phyloP scores from a whole-genome alignment of 2,797 vertebrate genomes.

The Clarias platycephalus region DNA sequence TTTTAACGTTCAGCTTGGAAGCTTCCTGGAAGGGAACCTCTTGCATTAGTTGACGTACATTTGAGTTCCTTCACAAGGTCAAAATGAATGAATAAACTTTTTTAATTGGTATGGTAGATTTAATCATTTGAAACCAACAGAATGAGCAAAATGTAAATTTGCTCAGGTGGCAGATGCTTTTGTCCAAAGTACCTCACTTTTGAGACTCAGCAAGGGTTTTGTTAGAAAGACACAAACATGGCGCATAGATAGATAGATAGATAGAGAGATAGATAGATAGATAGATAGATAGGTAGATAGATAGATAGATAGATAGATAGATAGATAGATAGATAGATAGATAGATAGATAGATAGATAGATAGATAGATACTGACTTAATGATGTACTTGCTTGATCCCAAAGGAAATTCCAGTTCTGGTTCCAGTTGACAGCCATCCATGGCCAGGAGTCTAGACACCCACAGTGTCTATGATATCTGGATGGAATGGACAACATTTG shows the following conservation, averaged over 20 bases:
- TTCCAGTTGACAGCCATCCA: background rate
- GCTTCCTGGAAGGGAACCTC: background rate
- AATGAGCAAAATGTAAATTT: background rate
- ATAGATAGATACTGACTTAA: too few relatives aligned
- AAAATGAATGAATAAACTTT: background rate
- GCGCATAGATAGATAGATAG: background rate
- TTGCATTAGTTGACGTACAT: background rate
- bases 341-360: too few relatives aligned
- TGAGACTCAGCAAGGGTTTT: background rate
- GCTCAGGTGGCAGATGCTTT: background rate
- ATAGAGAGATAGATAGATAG: too few relatives aligned
- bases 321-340: too few relatives aligned
- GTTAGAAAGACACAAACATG: background rate
- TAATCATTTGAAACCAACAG: background rate
- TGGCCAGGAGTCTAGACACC: background rate
- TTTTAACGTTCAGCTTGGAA: background rate
- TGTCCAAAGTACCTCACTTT: background rate
- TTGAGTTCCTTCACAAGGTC: background rate
- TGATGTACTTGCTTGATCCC: too few relatives aligned
- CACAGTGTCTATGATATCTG: background rate
- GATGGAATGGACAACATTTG: background rate
- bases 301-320: too few relatives aligned
- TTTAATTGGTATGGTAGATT: background rate
- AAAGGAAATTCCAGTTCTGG: too few relatives aligned
- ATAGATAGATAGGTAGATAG: too few relatives aligned